Evolutionary conservation across 2,888 invertebrate species (phyloP).

Genomic region (Blastobasis lacticolella): DNA sequence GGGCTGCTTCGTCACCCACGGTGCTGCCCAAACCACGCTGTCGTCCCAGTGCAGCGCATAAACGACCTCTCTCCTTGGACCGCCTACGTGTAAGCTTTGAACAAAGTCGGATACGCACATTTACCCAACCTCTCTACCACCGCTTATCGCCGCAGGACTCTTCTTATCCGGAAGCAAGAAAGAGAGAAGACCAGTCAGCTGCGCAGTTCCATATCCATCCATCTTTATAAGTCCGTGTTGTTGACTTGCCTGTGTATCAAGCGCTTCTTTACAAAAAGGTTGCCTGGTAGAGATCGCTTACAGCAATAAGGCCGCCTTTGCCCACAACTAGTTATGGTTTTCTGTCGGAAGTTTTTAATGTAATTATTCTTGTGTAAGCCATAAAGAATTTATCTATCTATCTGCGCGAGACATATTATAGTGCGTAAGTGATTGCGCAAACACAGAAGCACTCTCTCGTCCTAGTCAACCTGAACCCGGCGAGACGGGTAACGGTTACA

Average conservation of each 20-base stretch:
- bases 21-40: conserved; percentile 16
- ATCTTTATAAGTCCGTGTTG: no score
- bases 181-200: neutral
- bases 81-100: conserved; percentile 2
- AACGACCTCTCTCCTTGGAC: conserved; percentile 13
- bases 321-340: no score
- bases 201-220: no score
- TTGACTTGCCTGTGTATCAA: no score
- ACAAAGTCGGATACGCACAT: neutral
- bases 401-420: neutral
- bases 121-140: neutral
- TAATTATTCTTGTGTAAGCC: no score
- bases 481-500: neutral
- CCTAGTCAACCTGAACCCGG: neutral
- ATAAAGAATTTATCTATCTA: no score
- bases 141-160: neutral
- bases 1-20: conserved; percentile 12
- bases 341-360: no score
- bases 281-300: no score
- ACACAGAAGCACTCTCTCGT: neutral
- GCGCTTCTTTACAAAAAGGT: no score
- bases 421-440: neutral
- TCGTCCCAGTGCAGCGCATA: conserved; percentile 9
- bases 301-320: no score
- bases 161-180: neutral